Base-by-base conservation (phyloP, 2,113 vertebrate species). In the Lagopus leucura region DNA sequence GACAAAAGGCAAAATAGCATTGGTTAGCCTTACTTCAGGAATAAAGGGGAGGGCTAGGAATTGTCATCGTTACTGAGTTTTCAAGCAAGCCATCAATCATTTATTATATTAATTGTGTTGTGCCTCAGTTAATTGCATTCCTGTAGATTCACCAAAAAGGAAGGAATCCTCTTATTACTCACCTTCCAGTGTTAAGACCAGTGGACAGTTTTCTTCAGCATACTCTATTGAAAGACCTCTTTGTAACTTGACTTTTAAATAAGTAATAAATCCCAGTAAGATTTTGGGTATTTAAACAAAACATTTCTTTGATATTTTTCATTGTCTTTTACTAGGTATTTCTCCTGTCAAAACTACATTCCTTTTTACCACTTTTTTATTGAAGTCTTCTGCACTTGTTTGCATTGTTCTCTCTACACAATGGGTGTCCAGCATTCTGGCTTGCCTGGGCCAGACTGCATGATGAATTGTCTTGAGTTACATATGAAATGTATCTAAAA, bases 171-270 rank as follows among this genome's bases (percentile, higher is more conserved):
- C 11, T 48, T 50, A 70, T 17, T 21, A 12, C 13, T 60, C 2
- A 80, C 2, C 13, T 86, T 27, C 1, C 0, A 0, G 0, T 78
- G 18, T 13, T 60, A 50, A 52, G 5, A 89, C 2, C 6, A 12
- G 34, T 50, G 21, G 14, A 21, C 14, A 72, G 34, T 48, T 5
- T 54, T 71, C 19, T 9, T 8, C 16, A 42, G 30, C 7, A 64
- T 61, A 52, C 5, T 3, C 4, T 61, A 36, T 18, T 43, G 20
- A 60, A 3, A 12, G 17, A 22, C 2, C 3, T 42, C 24, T 45
- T 4, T 36, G 32, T 70, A 69, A 60, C 1, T 21, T 50, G 17
- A 42, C 32, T 42, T 76, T 78, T 75, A 28, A 45, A 34, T 74
- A 71, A 74, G 3, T 8, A 42, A 34, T 72, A 71, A 74, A 3